Evolutionary conservation across 2,797 vertebrate species (phyloP), one percentile per base, ranked within the genome.

Genomic region (Acipenser transmontanus): DNA sequence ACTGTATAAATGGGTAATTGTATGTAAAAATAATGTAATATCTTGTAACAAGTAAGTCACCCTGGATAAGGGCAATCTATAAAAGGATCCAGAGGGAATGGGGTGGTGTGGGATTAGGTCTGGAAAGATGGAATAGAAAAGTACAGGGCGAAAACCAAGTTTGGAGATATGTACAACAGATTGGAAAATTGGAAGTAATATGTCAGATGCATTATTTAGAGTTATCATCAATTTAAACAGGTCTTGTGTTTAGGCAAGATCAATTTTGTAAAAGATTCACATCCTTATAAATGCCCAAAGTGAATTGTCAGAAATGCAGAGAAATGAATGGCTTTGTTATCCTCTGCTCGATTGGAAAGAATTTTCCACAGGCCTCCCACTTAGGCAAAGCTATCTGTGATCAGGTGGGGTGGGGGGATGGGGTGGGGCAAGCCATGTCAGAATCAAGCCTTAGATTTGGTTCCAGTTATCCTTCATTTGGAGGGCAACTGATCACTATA

Each of bases 361-460:
- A 8, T n/a, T 6, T 47, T 8, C 12, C 48, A 51, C 61, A 56
- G 9, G 10, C 51, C 48, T 59, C 6, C 13, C n/a, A 48, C 20
- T 59, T 47, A 20, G 50, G 49, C 17, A 50, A n/a, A 63, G 56
- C 12, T n/a, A 8, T 52, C 74, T 75, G 74, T 86, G 83, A 86
- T 77, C 76, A 75, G 66, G 47, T 50, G 59, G 66, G 68, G 54
- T n/a, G 59, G 13, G 67, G 52, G 5, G 59, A 68, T 68, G 62
- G 66, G 20, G 34, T 4, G 11, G 61, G 75, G 70, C 77, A 75
- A 78, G 64, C 73, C 68, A 62, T 14, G 49, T 61, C 60, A 57
- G 50, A 1, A 13, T n/a, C 8, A 54, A 54, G 52, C n/a, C 52
- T 54, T 54, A n/a, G 52, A 54, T 54, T 54, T 54, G 52, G 8